phyloP scores from a whole-genome alignment of 64 coral and sea anemone genomes.

The Dendrophyllia cribrosa region DNA sequence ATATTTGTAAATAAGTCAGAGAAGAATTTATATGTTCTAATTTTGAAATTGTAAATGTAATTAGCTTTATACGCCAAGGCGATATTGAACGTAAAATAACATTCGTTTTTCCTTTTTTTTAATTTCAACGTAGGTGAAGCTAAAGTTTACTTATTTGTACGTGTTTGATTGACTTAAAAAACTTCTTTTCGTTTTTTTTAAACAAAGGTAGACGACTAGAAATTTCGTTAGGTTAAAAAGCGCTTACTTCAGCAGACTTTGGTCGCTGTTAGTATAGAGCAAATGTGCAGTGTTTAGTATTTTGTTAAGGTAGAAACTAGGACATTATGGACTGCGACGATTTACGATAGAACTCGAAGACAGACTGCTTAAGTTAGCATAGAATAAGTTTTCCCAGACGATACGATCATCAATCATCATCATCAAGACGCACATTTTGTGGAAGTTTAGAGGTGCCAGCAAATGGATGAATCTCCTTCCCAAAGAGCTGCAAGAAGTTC shows the following conservation, averaged over 20 bases:
- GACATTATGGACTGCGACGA: background rate
- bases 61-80: background rate
- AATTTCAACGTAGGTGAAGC: constrained; percentile 1
- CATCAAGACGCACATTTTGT: background rate
- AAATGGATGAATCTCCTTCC: constrained; percentile 31
- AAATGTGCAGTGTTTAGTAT: too few species aligned
- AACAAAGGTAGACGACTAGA: background rate
- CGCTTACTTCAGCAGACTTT: background rate
- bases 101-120: constrained; percentile 13
- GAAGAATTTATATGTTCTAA: constrained; percentile 51
- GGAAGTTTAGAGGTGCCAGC: constrained; percentile 19
- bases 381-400: background rate
- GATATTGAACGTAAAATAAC: background rate
- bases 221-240: background rate
- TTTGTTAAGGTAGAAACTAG: background rate
- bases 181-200: background rate
- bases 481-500: background rate
- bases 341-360: background rate
- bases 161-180: background rate
- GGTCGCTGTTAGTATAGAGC: background rate
- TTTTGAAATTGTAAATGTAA: constrained; percentile 28
- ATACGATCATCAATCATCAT: background rate
- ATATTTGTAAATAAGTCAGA: constrained; percentile 96
- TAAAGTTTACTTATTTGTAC: background rate
- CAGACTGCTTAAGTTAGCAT: background rate